Conservation (phyloP, 2,888 invertebrate species). For the Poecilobothrus nobilitatus region DNA sequence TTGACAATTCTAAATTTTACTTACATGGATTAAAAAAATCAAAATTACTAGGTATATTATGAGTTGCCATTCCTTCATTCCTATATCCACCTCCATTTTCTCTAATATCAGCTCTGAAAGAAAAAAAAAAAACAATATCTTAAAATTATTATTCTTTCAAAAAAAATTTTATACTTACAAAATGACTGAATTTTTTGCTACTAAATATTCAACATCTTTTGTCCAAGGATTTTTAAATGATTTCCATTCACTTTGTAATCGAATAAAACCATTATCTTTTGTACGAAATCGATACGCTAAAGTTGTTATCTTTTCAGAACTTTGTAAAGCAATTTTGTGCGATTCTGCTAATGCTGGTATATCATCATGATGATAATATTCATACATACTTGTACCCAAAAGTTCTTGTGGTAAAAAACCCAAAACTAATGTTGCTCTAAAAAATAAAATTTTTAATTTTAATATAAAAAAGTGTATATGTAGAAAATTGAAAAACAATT, state of each 20-base stretch:
- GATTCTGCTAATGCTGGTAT: conserved; percentile 69
- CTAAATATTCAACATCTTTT: conserved; percentile 83
- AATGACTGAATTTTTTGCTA: conserved; percentile 75
- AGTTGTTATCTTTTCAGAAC: conserved; percentile 55
- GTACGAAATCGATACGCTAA: conserved; percentile 70
- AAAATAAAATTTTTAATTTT: conserved; percentile 23
- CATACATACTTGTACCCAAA: conserved; percentile 85
- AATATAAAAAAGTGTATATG: too few relatives aligned
- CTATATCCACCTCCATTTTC: conserved; percentile 42
- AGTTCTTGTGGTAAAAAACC: conserved; percentile 91
- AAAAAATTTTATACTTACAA: conserved; percentile 42
- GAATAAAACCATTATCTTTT: conserved; percentile 62
- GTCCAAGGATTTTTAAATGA: conserved; percentile 93
- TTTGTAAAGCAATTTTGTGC: conserved; percentile 69
- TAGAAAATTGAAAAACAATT: not conserved
- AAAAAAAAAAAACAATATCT: conserved; percentile 21
- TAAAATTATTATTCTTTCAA: too few relatives aligned
- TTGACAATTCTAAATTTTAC: conserved; percentile 18
- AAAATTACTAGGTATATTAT: conserved; percentile 40
- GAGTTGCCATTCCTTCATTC: conserved; percentile 39
- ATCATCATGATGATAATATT: conserved; percentile 79
- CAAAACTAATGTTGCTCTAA: conserved; percentile 75
- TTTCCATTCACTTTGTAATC: conserved; percentile 76
- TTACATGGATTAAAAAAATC: conserved; percentile 51
- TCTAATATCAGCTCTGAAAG: conserved; percentile 45